A percentile compares a stretch with the other conserved stretches of the same genome.
These are phyloP conservation scores for Epinephelus moara DNA, from an alignment of 2,113 vertebrate species.

Conservation along the genomic window DNA sequence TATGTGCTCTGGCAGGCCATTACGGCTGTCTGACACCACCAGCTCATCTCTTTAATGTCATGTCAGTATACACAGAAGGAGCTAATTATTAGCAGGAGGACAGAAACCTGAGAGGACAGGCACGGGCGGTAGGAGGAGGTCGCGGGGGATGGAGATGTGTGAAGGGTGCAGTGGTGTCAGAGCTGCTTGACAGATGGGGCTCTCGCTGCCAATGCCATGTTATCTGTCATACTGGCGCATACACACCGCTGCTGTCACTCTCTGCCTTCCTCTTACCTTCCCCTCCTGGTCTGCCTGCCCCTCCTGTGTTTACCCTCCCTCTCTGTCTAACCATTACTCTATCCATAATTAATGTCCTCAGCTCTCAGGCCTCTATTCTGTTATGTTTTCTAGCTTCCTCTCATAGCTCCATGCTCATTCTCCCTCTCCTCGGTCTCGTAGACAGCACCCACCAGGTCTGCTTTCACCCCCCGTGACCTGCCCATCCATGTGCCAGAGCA, in stretches of 20 bases:
- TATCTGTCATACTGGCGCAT: slow-evolving; percentile 22
- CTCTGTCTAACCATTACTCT: slow-evolving; percentile 6
- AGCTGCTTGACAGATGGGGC: slow-evolving; percentile 31
- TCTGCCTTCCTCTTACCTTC: slow-evolving; percentile 6
- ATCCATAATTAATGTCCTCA: slow-evolving; percentile 8
- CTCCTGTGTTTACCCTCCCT: slow-evolving; percentile 21
- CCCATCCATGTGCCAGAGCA: slow-evolving; percentile 73
- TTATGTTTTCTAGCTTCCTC: neutral
- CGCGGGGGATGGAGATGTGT: neutral
- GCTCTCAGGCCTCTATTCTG: slow-evolving; percentile 6
- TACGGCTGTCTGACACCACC: slow-evolving; percentile 37
- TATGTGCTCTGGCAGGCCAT: slow-evolving; percentile 49
- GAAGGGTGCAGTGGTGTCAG: slow-evolving; percentile 19
- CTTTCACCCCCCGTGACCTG: slow-evolving; percentile 57
- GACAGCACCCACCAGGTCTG: slow-evolving; percentile 64
- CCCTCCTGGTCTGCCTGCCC: neutral
- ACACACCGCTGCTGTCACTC: slow-evolving; percentile 30
- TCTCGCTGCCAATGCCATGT: slow-evolving; percentile 1
- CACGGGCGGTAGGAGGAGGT: neutral
- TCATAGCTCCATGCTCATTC: neutral
- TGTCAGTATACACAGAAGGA: slow-evolving; percentile 53
- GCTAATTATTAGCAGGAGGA: slow-evolving; percentile 54
- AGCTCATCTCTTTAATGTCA: slow-evolving; percentile 57
- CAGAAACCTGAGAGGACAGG: slow-evolving; percentile 26
- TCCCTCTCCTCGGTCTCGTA: slow-evolving; percentile 22